Evolutionary conservation across 1,140 invertebrate species (phyloP), one percentile per base, ranked within the genome.

Genomic region (Rhizoglyphus robini): DNA sequence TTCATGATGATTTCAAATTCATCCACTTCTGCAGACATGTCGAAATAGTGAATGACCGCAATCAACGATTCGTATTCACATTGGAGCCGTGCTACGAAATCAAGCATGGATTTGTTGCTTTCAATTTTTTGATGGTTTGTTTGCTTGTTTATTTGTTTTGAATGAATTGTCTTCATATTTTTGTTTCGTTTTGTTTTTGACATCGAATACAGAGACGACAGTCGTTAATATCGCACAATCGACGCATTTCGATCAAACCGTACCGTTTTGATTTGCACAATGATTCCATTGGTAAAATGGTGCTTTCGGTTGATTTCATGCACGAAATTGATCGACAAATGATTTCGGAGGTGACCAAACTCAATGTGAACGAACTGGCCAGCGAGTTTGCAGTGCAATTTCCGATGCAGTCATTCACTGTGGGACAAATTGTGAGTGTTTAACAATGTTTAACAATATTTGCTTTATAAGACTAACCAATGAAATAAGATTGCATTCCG

Each of bases 341-440:
- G 23, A 54, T 54, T 32, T 25, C 51, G 8, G 8, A 54, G 8
- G 8, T 5, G 8, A 54, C 23, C 8, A 54, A 32, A 27, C 20
- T 54, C 8, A 54, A 54, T 54, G 51, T 54, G 8, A 23, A 54
- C 15, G 51, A 54, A 32, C 15, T 54, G 51, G 51, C 8, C 8
- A 20, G 8, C 8, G 51, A 54, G 20, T 68, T 68, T 38, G 11
- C 36, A 1, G 20, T 20, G 34, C 59, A 51, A 20, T 67, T 66
- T 61, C 30, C 65, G n/a, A 18, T 58, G 3, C 65, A 67, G 29
- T 36, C 65, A 30, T 54, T 54, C 51, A 11, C 15, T 15, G 31
- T 25, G 8, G 51, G 51, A 8, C 51, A 54, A 54, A 20, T 15
- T 15, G 41, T 46, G 23, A 25, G 51, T 54, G 15, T 27, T 54